phyloP scores from a whole-genome alignment of 2,113 vertebrate species.

The Xiphias gladius region DNA sequence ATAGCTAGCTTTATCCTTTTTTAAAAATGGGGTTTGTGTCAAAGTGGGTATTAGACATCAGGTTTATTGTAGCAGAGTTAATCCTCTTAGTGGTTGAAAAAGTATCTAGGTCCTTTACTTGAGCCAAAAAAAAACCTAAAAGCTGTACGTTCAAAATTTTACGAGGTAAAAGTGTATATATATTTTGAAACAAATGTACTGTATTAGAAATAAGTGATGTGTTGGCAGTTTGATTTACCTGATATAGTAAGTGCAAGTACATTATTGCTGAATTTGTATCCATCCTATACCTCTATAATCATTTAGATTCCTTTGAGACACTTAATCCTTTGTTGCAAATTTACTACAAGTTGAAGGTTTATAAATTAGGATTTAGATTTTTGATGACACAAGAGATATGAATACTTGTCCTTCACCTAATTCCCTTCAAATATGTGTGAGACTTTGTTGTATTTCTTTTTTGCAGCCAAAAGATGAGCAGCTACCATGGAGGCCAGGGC shows the following conservation, averaged over 20 bases:
- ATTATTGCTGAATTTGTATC: neutral
- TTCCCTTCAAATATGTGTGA: neutral
- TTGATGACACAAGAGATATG: no score
- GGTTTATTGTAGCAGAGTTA: neutral
- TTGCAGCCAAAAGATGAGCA: constrained; percentile 86
- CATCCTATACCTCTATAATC: neutral
- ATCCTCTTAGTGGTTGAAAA: no score
- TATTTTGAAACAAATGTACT: neutral
- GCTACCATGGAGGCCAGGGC: constrained; percentile 83
- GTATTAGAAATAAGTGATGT: neutral
- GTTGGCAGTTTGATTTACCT: neutral
- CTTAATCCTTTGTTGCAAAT: neutral
- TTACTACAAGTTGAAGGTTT: neutral
- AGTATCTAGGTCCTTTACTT: no score
- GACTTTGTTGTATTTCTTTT: neutral
- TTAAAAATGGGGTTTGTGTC: neutral
- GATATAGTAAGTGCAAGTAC: no score
- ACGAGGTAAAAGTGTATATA: no score
- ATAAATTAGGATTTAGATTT: no score
- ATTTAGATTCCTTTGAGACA: neutral
- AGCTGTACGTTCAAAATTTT: no score
- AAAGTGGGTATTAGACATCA: neutral
- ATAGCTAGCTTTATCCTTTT: neutral
- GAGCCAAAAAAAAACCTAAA: no score
- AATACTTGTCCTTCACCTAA: no score